Percentiles rank a stretch among this genome's conserved stretches.
Evolutionary conservation across 2,113 vertebrate species (phyloP).

Genomic region (Jacana jacana): DNA sequence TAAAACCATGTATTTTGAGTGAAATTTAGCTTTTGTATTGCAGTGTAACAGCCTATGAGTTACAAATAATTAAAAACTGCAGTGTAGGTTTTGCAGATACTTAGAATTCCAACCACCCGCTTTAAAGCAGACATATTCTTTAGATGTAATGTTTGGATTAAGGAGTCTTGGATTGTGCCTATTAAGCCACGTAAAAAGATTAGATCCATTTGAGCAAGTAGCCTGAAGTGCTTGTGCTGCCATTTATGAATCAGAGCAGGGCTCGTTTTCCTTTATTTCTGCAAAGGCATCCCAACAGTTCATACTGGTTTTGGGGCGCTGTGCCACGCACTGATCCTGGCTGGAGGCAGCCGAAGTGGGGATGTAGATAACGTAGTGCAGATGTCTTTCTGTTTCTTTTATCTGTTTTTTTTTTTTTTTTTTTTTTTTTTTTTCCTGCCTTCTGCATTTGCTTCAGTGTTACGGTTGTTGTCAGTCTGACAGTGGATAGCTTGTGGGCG

Average conservation of each 20-base stretch:
- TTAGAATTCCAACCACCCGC: neutral
- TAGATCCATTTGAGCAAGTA: neutral
- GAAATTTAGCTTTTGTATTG: neutral
- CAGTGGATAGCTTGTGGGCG: neutral
- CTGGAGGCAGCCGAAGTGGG: neutral
- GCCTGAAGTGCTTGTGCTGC: neutral
- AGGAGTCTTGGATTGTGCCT: neutral
- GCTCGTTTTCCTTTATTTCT: accelerated
- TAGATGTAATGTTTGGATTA: neutral
- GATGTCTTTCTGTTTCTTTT: neutral
- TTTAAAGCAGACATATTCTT: neutral
- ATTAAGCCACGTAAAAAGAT: neutral
- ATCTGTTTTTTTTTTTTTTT: neutral
- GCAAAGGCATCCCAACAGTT: neutral
- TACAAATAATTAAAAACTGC: neutral
- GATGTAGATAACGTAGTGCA: neutral
- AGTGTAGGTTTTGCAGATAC: neutral
- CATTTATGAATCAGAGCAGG: neutral
- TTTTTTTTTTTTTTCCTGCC: neutral
- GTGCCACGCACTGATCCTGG: neutral
- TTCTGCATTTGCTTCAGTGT: neutral
- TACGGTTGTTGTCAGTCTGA: neutral
- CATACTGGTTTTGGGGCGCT: neutral
- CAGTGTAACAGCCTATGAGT: neutral
- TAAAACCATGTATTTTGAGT: neutral